phyloP scores from a whole-genome alignment of 92 coral and sea anemone species.

The Bergia puertoricense region DNA sequence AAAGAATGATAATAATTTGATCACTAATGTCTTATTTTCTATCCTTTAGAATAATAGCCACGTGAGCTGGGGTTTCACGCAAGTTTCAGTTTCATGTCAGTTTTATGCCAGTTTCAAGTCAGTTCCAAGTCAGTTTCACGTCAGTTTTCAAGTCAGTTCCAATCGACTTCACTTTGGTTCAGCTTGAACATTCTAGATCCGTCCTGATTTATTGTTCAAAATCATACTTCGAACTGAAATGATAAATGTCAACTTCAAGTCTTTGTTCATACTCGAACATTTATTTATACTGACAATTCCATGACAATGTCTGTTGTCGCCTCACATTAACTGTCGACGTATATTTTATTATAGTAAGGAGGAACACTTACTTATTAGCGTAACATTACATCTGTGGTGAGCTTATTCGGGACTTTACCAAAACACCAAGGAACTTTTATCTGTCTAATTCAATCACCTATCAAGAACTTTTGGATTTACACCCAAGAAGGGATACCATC shows the following conservation, averaged over 20 bases:
- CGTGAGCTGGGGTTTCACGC: not conserved
- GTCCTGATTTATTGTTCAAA: too few species aligned
- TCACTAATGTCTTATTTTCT: not conserved
- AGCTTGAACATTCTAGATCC: too few species aligned
- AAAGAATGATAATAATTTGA: not conserved
- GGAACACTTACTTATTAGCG: not conserved
- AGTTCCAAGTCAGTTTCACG: not conserved
- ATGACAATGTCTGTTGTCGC: not conserved
- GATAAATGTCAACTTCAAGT: too few species aligned
- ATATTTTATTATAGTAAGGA: not conserved
- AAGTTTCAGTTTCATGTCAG: too few species aligned
- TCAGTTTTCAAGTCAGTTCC: not conserved
- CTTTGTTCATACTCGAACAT: not conserved
- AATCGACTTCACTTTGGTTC: too few species aligned
- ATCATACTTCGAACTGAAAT: too few species aligned
- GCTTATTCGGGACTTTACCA: not conserved
- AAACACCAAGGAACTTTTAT: not conserved
- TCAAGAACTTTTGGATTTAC: not conserved
- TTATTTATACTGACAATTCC: not conserved
- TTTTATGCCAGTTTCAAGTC: not conserved
- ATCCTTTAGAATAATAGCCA: not conserved
- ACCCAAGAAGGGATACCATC: not conserved
- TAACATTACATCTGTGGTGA: not conserved
- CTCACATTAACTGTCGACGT: not conserved
- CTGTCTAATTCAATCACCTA: not conserved